Conservation (phyloP, 1,140 invertebrate species). For the Trichonephila inaurata region DNA sequence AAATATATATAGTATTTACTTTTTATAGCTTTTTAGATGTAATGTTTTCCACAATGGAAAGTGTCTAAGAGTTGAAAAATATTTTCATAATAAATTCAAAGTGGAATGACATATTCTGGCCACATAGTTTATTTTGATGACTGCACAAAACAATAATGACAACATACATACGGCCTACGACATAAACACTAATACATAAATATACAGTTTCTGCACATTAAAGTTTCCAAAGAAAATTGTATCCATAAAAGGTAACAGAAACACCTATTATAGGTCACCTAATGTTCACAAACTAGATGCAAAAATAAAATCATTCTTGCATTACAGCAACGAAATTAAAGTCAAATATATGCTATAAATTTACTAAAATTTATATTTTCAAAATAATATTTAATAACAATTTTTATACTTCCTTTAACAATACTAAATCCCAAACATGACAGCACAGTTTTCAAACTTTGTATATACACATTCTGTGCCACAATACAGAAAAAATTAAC, state of each 20-base stretch:
- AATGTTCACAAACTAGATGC: neutral
- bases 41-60: too few relatives aligned
- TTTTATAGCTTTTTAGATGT: too few relatives aligned
- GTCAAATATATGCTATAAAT: constrained; percentile 34
- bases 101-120: constrained; percentile 10
- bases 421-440: constrained; percentile 38
- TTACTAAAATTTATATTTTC: constrained; percentile 49
- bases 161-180: constrained; percentile 44
- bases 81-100: constrained; percentile 1
- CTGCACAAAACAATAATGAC: constrained; percentile 60
- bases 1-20: too few relatives aligned
- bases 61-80: neutral
- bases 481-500: constrained; percentile 40
- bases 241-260: constrained; percentile 27
- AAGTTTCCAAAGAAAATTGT: constrained; percentile 53
- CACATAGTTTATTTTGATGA: constrained; percentile 53
- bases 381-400: constrained; percentile 55
- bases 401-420: constrained; percentile 4
- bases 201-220: constrained; percentile 45
- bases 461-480: constrained; percentile 41
- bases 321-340: neutral
- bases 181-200: constrained; percentile 65
- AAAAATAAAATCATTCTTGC: constrained; percentile 31
- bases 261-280: constrained; percentile 9
- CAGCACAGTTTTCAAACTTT: constrained; percentile 36